Percentiles rank a stretch among this genome's conserved stretches.
Evolutionary conservation across 2,888 invertebrate species (phyloP).

Genomic region (Dione juno): DNA sequence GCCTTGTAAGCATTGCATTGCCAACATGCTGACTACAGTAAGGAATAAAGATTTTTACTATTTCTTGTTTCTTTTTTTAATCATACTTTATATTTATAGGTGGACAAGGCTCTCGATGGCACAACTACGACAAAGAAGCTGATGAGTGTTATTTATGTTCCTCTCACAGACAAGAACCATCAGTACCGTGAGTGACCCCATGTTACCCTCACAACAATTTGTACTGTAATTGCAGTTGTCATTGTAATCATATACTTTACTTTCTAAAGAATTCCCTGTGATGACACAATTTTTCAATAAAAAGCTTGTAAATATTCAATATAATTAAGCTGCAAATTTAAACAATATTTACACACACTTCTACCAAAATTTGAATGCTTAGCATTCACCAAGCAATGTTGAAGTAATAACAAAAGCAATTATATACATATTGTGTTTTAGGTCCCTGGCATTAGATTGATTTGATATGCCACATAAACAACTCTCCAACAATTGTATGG

Average conservation of each 20-base stretch:
- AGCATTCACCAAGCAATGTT: slow-evolving; percentile 27
- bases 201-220: slow-evolving; percentile 35
- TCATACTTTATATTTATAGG: slow-evolving; percentile 72
- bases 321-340: not conserved
- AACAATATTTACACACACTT: slow-evolving; percentile 12
- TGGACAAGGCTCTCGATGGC: slow-evolving; percentile 94
- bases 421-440: slow-evolving; percentile 45
- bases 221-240: slow-evolving; percentile 35
- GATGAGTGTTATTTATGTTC: slow-evolving; percentile 98
- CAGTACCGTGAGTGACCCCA: slow-evolving; percentile 77
- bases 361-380: slow-evolving; percentile 1
- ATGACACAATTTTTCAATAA: slow-evolving; percentile 30
- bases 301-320: slow-evolving; percentile 25
- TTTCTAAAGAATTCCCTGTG: slow-evolving; percentile 42
- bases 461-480: slow-evolving; percentile 9
- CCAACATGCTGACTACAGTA: too few relatives aligned
- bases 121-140: slow-evolving; percentile 88
- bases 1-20: too few relatives aligned
- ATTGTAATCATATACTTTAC: slow-evolving; percentile 40
- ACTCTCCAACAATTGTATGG: slow-evolving; percentile 5
- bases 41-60: too few relatives aligned
- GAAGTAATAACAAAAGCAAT: slow-evolving; percentile 40
- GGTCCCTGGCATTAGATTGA: slow-evolving; percentile 49
- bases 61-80: too few relatives aligned
- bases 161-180: slow-evolving; percentile 90